Conservation (phyloP, 2,888 invertebrate genomes). For the Dichetophora obliterata region DNA sequence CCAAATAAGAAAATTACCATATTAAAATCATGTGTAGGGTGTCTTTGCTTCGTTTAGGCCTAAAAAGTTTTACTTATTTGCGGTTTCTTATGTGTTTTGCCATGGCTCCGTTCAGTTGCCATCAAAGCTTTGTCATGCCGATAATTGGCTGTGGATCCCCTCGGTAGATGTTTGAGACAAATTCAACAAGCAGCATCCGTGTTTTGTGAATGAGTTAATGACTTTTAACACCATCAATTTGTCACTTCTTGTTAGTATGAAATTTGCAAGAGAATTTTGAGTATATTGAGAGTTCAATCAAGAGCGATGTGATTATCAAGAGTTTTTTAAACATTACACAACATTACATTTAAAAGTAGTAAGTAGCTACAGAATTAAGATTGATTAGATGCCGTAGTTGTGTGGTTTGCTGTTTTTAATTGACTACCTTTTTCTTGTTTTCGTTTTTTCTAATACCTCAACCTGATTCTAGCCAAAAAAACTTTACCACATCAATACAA, state of each 20-base stretch:
- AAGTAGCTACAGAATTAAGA: too few species aligned
- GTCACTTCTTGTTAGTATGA: slow-evolving; percentile 63
- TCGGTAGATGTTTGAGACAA: neutral
- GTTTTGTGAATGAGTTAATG: slow-evolving; percentile 54
- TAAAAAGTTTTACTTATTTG: neutral
- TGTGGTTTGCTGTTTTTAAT: too few species aligned
- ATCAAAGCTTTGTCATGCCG: slow-evolving; percentile 59
- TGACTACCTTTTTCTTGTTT: neutral
- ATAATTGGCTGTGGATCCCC: slow-evolving; percentile 57
- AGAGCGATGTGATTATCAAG: too few species aligned
- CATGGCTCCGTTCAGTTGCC: slow-evolving; percentile 10
- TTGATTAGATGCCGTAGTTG: too few species aligned
- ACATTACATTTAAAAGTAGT: too few species aligned
- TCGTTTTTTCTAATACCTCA: slow-evolving; percentile 10
- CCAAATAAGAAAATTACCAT: too few species aligned
- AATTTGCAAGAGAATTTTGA: too few species aligned
- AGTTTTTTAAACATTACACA: too few species aligned
- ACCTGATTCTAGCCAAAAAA: too few species aligned
- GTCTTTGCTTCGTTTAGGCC: neutral
- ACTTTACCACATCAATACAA: slow-evolving; percentile 62
- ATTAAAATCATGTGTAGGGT: neutral
- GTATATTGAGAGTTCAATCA: too few species aligned
- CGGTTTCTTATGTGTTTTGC: neutral
- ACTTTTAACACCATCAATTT: slow-evolving; percentile 67
- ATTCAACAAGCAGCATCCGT: neutral